Evolutionary conservation across 2,797 vertebrate species (phyloP).

Genomic region (Dromococcyx pavoninus): DNA sequence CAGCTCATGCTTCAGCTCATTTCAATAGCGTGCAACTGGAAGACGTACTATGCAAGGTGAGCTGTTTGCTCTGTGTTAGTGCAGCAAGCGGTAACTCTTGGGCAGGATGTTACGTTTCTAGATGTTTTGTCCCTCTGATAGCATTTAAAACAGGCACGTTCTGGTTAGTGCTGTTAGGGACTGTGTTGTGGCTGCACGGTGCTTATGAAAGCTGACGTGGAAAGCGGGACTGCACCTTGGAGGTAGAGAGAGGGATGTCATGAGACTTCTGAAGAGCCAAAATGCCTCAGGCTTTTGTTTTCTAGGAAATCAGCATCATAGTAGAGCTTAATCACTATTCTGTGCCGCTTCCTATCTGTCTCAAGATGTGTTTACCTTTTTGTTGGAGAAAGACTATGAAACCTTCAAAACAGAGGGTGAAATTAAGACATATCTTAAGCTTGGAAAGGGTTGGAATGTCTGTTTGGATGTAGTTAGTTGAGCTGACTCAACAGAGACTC

Average conservation of each 20-base stretch:
- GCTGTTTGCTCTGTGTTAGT: neutral
- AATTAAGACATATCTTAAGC: neutral
- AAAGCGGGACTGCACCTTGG: neutral
- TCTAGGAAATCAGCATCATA: neutral
- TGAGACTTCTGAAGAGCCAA: neutral
- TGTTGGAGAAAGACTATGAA: neutral
- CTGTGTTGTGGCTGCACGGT: neutral
- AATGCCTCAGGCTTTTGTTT: neutral
- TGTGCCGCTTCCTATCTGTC: neutral
- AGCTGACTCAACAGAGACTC: neutral
- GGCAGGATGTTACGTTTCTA: neutral
- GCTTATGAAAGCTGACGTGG: neutral
- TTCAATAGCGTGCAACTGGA: conserved; percentile 98
- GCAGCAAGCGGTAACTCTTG: neutral
- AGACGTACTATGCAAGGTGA: conserved; percentile 98
- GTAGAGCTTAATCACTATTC: neutral
- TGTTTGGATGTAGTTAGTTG: neutral
- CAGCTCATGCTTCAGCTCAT: conserved; percentile 97
- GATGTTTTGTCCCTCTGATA: neutral
- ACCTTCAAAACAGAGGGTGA: neutral
- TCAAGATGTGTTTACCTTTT: neutral
- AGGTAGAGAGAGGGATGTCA: neutral
- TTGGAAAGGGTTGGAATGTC: neutral
- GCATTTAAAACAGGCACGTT: neutral
- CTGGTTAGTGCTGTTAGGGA: neutral